Evolutionary conservation across 2,797 vertebrate genomes (phyloP).

Genomic region (Sebastes nivosus): DNA sequence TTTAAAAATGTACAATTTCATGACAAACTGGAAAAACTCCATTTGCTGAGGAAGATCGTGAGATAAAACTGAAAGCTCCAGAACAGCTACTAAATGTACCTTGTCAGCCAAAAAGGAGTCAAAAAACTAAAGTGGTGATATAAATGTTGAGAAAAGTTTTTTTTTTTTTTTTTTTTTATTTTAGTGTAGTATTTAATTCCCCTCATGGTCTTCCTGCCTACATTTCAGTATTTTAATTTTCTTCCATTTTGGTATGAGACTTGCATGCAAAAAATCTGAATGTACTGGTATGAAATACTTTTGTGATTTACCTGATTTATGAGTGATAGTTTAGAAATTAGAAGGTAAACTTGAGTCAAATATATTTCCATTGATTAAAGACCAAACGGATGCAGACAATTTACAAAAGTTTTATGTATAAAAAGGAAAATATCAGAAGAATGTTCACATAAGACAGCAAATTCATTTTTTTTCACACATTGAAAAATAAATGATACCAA

Average conservation of each 20-base stretch:
- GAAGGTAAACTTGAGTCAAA: slow-evolving; percentile 12
- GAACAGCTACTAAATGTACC: background rate
- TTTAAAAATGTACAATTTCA: background rate
- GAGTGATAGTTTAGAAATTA: background rate
- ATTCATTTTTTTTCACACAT: slow-evolving; percentile 16
- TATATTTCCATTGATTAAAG: slow-evolving; percentile 43
- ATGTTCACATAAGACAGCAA: slow-evolving; percentile 26
- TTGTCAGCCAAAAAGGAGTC: background rate
- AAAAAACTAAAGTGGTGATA: background rate
- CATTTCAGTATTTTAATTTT: background rate
- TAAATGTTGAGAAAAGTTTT: background rate
- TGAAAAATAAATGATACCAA: slow-evolving; percentile 12
- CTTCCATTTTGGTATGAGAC: background rate
- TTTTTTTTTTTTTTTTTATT: background rate
- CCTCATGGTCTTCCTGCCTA: background rate
- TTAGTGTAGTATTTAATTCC: background rate
- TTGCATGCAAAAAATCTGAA: background rate
- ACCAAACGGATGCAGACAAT: slow-evolving; percentile 52
- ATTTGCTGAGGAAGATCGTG: background rate
- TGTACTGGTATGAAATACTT: background rate
- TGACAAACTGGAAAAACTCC: background rate
- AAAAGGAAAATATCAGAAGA: slow-evolving; percentile 40
- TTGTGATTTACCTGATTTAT: background rate
- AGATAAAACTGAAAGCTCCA: background rate
- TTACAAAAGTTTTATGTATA: slow-evolving; percentile 57